Evolutionary conservation across 2,888 invertebrate species (phyloP).

Genomic region (Prenolepis imparis): DNA sequence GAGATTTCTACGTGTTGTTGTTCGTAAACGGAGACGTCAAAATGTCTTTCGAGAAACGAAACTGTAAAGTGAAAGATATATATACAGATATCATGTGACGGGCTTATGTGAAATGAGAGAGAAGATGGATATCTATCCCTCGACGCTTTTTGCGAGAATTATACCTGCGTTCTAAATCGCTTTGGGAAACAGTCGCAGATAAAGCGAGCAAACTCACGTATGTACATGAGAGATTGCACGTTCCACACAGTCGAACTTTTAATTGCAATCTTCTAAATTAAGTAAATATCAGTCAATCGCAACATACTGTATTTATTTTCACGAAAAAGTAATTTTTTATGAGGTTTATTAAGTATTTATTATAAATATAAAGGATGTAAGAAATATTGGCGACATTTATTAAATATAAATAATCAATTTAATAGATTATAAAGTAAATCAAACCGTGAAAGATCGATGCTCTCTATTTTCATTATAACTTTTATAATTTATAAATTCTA

Average conservation of each 20-base stretch:
- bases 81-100: conserved; percentile 34
- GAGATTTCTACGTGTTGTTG: conserved; percentile 18
- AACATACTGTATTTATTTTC: background rate
- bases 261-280: conserved; percentile 26
- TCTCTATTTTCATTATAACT: background rate
- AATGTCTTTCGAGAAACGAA: conserved; percentile 52
- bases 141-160: conserved; percentile 29
- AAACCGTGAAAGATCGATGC: background rate
- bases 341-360: background rate
- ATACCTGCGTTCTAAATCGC: conserved; percentile 57
- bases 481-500: background rate
- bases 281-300: background rate
- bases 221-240: conserved; percentile 8
- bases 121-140: background rate
- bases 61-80: conserved; percentile 5
- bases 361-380: background rate
- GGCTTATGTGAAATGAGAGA: conserved; percentile 44
- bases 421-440: background rate
- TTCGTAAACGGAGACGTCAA: conserved; percentile 61
- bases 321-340: background rate
- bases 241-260: background rate
- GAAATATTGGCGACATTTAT: background rate
- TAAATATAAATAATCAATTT: background rate
- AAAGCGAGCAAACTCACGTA: conserved; percentile 58
- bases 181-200: conserved; percentile 58